Evolutionary conservation across 2,113 vertebrate species (phyloP), one percentile per base, ranked within the genome.

Genomic region (Plecotus auritus): DNA sequence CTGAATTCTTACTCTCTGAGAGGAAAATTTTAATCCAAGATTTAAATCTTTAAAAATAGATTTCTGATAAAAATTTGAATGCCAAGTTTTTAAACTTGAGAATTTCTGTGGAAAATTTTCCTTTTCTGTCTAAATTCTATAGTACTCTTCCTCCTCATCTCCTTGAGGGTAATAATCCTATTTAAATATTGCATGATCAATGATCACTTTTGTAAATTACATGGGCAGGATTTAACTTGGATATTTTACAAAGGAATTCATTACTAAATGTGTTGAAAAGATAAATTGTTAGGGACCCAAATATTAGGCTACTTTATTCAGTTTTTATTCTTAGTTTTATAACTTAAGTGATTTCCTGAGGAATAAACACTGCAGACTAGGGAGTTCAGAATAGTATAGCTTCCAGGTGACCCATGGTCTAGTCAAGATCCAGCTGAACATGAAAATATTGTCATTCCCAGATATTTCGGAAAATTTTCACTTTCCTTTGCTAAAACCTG

Each of bases 31-130:
- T 88, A 95, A 90, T 70, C 74, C 10, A 74, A 92, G 16, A 88
- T 90, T 92, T 94, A 90, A 92, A 95, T 86, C 77, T 95, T 96
- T 93, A 35, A 93, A 95, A 89, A 30, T 84, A 59, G 18, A 35
- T 95, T 95, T 95, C 86, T 84, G 94, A 93, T 7, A 77, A 87
- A 95, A 95, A 40, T 72, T 70, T 88, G 35, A 96, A 40, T 77
- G 26, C 67, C 49, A 30, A 47, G 17, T 91, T 97, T 96, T 93
- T 91, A 93, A 95, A 88, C 16, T 93, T 77, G 72, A 81, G 40
- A 64, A 77, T 95, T 92, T 96, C 85, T 95, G 40, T 76, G 74
- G 64, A 72, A 93, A 91, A 9, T 13, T 22, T 40, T 87, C 40
- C 37, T 96, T 96, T 88, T 84, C 90, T 84, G 47, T 54, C 54